Conservation (phyloP, 2,113 vertebrate genomes). For the Columba janthina region DNA sequence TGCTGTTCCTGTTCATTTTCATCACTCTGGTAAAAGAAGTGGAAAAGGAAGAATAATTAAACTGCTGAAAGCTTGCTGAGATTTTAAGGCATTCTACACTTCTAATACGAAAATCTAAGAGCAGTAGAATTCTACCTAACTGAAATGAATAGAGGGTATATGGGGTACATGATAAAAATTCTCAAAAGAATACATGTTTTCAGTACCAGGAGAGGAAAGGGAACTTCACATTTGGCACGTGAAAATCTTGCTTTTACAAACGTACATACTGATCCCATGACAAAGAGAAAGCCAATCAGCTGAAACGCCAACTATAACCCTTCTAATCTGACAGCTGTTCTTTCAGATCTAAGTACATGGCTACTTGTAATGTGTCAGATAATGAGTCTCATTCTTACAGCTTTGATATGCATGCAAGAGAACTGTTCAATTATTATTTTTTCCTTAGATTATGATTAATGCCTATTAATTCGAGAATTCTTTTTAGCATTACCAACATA, state of each 20-base stretch:
- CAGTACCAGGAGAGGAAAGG: background rate
- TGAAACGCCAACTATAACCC: background rate
- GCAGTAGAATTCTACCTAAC: background rate
- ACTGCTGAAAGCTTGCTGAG: background rate
- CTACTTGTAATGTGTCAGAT: background rate
- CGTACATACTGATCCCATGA: background rate
- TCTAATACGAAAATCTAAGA: background rate
- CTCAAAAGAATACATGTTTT: background rate
- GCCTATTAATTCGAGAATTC: background rate
- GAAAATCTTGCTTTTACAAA: background rate
- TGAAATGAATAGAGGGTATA: background rate
- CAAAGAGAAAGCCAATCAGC: background rate
- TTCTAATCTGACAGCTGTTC: background rate
- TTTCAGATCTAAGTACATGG: background rate
- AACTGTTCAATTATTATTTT: background rate
- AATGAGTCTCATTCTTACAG: background rate
- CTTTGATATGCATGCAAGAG: background rate
- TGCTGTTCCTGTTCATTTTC: conserved; percentile 95
- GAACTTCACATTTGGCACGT: background rate
- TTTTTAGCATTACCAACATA: background rate
- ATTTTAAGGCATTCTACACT: background rate
- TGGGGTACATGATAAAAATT: background rate
- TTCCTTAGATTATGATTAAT: background rate
- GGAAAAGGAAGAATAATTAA: background rate
- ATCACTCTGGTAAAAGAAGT: conserved; percentile 83